Percentiles rank a stretch among this genome's conserved stretches.
These are phyloP conservation scores for Drosophila trichaetosa DNA, from an alignment of 2,888 invertebrate species.

Conservation along the genomic window DNA sequence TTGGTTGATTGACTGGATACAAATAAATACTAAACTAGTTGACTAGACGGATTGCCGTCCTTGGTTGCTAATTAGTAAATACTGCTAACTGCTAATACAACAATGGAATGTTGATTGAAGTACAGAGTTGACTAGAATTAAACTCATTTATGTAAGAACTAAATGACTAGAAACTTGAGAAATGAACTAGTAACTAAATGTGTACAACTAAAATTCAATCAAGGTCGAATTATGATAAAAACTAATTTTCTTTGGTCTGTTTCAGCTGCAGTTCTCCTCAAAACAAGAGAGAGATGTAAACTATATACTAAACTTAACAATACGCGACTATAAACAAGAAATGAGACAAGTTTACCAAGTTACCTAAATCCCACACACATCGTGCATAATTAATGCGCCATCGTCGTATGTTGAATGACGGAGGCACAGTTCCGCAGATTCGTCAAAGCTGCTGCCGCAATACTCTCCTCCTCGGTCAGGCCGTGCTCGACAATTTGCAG, in stretches of 20 bases:
- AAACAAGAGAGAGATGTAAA: slow-evolving; percentile 29
- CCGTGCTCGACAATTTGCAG: slow-evolving; percentile 83
- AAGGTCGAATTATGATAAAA: slow-evolving; percentile 41
- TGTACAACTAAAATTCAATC: slow-evolving; percentile 43
- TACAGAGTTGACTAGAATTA: slow-evolving; percentile 60
- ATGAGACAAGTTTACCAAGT: slow-evolving; percentile 48
- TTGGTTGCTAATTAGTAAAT: slow-evolving; percentile 32
- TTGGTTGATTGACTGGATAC: slow-evolving; percentile 50
- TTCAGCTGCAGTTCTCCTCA: slow-evolving; percentile 74
- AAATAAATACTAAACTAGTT: slow-evolving; percentile 38
- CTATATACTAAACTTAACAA: slow-evolving; percentile 69
- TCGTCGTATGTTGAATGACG: slow-evolving; percentile 85
- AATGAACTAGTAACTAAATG: slow-evolving; percentile 46
- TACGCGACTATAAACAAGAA: slow-evolving; percentile 46
- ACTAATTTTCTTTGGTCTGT: slow-evolving; percentile 77
- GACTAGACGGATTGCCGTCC: slow-evolving; percentile 57
- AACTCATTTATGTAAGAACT: slow-evolving; percentile 63
- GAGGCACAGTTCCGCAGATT: slow-evolving; percentile 85
- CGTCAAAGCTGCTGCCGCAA: slow-evolving; percentile 84
- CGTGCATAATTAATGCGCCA: slow-evolving; percentile 75
- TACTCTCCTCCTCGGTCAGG: slow-evolving; percentile 85
- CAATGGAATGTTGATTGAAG: slow-evolving; percentile 66
- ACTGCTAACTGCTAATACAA: slow-evolving; percentile 25
- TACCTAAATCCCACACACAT: slow-evolving; percentile 4
- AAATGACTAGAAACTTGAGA: slow-evolving; percentile 55